These are phyloP conservation scores for Hemiscyllium ocellatum DNA, from an alignment of 2,113 vertebrate species.

Conservation along the genomic window DNA sequence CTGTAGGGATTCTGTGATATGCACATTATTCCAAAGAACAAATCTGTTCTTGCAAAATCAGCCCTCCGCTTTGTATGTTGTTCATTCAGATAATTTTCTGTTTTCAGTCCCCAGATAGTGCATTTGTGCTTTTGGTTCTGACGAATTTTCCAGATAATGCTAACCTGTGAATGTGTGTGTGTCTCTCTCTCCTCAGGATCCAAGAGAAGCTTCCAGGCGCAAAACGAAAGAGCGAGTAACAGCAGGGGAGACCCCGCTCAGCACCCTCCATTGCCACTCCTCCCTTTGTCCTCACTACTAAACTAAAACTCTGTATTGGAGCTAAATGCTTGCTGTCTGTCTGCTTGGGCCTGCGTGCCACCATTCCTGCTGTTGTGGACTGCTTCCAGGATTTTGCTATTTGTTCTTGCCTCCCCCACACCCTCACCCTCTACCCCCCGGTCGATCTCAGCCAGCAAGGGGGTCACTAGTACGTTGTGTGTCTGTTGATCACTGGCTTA, in stretches of 20 bases:
- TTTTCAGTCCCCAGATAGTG: not conserved
- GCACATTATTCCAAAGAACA: not conserved
- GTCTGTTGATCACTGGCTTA: constrained; percentile 42
- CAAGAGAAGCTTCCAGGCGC: constrained; percentile 78
- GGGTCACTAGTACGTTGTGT: constrained; percentile 49
- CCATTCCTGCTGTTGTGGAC: constrained; percentile 34
- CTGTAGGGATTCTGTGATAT: no score
- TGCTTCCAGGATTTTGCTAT: not conserved
- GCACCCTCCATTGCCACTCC: constrained; percentile 43
- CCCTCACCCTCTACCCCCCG: constrained; percentile 39
- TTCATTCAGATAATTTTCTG: no score
- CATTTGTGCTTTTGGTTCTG: not conserved
- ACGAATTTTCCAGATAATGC: not conserved
- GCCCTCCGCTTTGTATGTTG: not conserved
- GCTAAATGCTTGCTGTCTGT: constrained; percentile 44
- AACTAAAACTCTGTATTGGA: constrained; percentile 48
- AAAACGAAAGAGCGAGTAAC: constrained; percentile 81
- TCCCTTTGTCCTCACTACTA: constrained; percentile 40
- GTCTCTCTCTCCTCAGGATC: constrained; percentile 54
- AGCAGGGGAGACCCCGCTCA: not conserved
- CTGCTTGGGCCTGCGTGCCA: constrained; percentile 51
- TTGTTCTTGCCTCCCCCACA: not conserved
- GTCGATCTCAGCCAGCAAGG: constrained; percentile 30
- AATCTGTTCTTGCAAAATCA: not conserved
- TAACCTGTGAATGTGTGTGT: not conserved